Percentiles rank a stretch among this genome's conserved stretches.
Conservation (phyloP, 2,888 invertebrate species). For the Pachycephus smyrnensis region DNA sequence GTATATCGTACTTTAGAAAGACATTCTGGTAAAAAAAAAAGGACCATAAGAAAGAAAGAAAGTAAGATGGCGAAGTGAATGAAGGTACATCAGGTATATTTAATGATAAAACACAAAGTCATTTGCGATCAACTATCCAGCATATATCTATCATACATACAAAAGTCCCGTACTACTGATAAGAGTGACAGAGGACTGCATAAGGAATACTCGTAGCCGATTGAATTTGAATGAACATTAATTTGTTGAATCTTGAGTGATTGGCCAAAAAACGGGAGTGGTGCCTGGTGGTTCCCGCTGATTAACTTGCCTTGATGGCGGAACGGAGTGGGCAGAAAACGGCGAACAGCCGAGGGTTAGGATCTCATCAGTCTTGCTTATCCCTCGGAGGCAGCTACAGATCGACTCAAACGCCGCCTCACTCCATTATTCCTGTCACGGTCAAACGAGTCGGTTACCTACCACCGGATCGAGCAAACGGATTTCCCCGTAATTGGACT, state of each 20-base stretch:
- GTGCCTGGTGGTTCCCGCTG: conserved; percentile 26
- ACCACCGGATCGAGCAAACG: conserved; percentile 20
- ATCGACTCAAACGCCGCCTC: conserved; percentile 41
- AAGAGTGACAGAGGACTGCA: background rate
- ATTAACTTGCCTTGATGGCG: conserved; percentile 34
- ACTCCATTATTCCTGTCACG: conserved; percentile 49
- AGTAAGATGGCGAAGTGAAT: too few species aligned
- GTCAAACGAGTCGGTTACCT: conserved; percentile 42
- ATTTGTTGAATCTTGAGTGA: conserved; percentile 16
- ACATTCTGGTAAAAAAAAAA: too few species aligned
- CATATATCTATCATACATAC: too few species aligned
- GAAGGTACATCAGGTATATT: too few species aligned
- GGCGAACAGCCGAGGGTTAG: conserved; percentile 27
- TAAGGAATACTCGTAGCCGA: background rate
- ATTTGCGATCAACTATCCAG: too few species aligned
- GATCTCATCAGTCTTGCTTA: conserved; percentile 50
- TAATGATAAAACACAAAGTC: too few species aligned
- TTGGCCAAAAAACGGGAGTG: conserved; percentile 23
- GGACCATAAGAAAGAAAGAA: too few species aligned
- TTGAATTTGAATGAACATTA: conserved; percentile 19
- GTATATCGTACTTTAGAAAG: too few species aligned
- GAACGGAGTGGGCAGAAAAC: conserved; percentile 22
- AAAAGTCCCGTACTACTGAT: too few species aligned
- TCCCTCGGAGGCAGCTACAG: conserved; percentile 37
- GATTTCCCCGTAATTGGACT: conserved; percentile 35